Conservation (phyloP, 2,113 vertebrate species). For the Pseudonaja textilis region DNA sequence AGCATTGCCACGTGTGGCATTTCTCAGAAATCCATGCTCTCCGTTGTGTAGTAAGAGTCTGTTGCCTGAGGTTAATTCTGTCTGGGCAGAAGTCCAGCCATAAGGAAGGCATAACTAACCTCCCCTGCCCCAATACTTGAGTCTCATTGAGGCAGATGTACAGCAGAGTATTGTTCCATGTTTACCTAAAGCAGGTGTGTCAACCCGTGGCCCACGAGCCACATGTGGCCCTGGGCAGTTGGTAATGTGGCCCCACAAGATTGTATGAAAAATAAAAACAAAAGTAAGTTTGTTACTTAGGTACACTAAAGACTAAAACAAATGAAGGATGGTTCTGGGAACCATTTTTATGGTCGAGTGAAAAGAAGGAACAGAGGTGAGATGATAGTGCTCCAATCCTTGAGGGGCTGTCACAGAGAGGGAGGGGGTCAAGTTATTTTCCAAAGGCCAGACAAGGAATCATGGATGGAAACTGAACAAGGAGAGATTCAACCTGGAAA, state of each 20-base stretch:
- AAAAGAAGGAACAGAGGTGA: too few species aligned
- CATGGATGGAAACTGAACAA: too few species aligned
- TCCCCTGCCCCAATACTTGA: not conserved
- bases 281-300: not conserved
- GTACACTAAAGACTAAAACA: not conserved
- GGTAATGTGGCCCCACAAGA: not conserved
- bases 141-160: not conserved
- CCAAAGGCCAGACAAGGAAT: too few species aligned
- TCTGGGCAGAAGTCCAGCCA: not conserved
- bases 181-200: not conserved
- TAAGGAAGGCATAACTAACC: too few species aligned
- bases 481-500: too few species aligned
- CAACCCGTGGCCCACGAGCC: not conserved
- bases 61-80: not conserved
- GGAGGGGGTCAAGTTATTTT: too few species aligned
- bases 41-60: not conserved
- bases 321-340: too few species aligned
- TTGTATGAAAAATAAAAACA: not conserved
- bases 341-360: too few species aligned
- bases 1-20: conserved; percentile 2
- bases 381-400: too few species aligned
- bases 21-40: not conserved
- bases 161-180: not conserved
- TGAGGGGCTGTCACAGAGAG: too few species aligned
- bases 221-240: not conserved